Conservation (phyloP, 2,113 vertebrate genomes). For the Rhizomys pruinosus region DNA sequence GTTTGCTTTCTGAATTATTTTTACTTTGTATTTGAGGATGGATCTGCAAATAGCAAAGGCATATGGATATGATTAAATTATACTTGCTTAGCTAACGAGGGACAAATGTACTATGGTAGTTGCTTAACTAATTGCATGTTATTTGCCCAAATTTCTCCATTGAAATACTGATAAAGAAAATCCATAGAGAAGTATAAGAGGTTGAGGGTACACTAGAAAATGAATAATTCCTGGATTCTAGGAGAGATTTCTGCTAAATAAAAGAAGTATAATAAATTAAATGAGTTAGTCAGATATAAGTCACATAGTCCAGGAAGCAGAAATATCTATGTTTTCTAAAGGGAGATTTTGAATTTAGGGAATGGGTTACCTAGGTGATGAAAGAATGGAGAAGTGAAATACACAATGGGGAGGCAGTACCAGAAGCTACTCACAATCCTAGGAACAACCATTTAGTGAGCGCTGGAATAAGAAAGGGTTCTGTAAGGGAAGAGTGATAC, state of each 20-base stretch:
- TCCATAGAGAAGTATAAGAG: not conserved
- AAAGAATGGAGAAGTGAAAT: conserved; percentile 35
- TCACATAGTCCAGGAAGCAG: conserved; percentile 33
- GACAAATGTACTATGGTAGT: conserved; percentile 45
- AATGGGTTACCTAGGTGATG: not conserved
- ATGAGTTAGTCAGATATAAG: not conserved
- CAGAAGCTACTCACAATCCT: not conserved
- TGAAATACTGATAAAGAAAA: conserved; percentile 49
- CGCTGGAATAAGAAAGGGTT: not conserved
- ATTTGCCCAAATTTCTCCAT: conserved; percentile 29
- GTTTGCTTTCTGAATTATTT: conserved; percentile 39
- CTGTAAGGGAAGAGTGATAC: not conserved
- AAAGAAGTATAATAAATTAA: conserved; percentile 49
- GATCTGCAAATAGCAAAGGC: conserved; percentile 46
- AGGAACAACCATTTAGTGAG: not conserved
- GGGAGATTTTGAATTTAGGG: not conserved
- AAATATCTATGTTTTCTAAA: conserved; percentile 46
- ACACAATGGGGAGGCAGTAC: not conserved
- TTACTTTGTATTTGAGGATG: conserved; percentile 51
- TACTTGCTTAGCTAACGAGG: conserved; percentile 26
- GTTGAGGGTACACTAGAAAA: conserved; percentile 10
- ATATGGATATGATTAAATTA: conserved; percentile 56
- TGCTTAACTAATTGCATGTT: conserved; percentile 36
- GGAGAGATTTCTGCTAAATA: conserved; percentile 27
- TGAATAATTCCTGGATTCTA: not conserved